phyloP scores from a whole-genome alignment of 2,888 invertebrate species.

The Augiades crinisus region DNA sequence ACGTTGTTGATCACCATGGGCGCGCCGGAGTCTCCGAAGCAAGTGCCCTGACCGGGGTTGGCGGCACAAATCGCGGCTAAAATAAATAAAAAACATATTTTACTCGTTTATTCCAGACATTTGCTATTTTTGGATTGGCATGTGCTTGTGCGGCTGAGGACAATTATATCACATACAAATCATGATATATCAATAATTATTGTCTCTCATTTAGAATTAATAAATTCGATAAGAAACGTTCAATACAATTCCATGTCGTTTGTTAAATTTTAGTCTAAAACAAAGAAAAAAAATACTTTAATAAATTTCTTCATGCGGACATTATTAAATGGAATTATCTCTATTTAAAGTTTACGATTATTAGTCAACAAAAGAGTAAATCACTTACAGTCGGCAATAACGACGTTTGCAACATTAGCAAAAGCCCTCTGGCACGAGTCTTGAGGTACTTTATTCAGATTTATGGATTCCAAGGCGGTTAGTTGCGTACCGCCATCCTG shows the following conservation, averaged over 20 bases:
- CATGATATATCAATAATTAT: too few species aligned
- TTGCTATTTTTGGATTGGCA: too few species aligned
- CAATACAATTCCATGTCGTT: too few species aligned
- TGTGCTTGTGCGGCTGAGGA: too few species aligned
- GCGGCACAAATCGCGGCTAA: constrained; percentile 52
- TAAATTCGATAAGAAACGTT: too few species aligned
- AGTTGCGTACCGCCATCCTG: constrained; percentile 44
- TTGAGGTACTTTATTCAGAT: constrained; percentile 43
- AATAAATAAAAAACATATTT: neutral
- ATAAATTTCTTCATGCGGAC: too few species aligned
- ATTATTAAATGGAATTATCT: too few species aligned
- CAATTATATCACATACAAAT: too few species aligned
- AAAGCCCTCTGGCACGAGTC: constrained; percentile 38
- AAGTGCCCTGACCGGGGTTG: constrained; percentile 43
- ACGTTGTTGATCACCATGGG: constrained; percentile 47
- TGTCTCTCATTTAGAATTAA: too few species aligned
- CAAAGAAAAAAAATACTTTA: too few species aligned
- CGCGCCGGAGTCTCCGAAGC: constrained; percentile 57
- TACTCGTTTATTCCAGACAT: too few species aligned
- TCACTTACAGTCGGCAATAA: constrained; percentile 50
- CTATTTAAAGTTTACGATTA: neutral
- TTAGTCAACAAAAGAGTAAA: neutral
- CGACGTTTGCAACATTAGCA: constrained; percentile 30
- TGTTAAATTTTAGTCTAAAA: too few species aligned
- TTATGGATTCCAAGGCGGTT: constrained; percentile 42